phyloP scores from a whole-genome alignment of 2,888 invertebrate genomes.

The Amiota mariae region DNA sequence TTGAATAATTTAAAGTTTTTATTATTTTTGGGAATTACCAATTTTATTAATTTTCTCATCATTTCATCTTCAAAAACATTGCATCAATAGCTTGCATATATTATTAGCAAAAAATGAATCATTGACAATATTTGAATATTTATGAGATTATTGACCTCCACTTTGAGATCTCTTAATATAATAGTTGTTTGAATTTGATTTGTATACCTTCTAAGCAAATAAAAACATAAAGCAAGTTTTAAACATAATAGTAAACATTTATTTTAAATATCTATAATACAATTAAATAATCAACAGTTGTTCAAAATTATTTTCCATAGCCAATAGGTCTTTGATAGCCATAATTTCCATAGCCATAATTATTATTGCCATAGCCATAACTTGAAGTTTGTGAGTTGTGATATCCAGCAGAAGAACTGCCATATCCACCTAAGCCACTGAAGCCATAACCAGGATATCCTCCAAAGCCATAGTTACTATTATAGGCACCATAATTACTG shows the following conservation, averaged over 20 bases:
- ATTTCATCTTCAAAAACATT: too few species aligned
- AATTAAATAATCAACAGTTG: not conserved
- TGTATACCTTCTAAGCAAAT: conserved; percentile 45
- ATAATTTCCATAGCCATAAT: conserved; percentile 12
- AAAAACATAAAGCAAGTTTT: conserved; percentile 53
- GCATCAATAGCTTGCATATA: too few species aligned
- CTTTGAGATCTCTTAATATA: conserved; percentile 1
- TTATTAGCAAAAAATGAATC: conserved; percentile 46
- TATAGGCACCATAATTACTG: conserved; percentile 38
- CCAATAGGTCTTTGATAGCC: conserved; percentile 21
- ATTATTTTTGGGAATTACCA: too few species aligned
- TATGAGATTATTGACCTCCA: conserved; percentile 61
- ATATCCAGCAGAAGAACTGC: conserved; percentile 33
- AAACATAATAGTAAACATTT: conserved; percentile 39
- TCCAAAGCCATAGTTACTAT: conserved; percentile 40
- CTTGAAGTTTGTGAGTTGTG: not conserved
- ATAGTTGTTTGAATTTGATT: not conserved
- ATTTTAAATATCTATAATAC: not conserved
- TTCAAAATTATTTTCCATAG: conserved; percentile 6
- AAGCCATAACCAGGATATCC: conserved; percentile 37
- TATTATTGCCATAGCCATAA: conserved; percentile 4
- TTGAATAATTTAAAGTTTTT: too few species aligned
- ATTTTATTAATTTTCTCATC: too few species aligned
- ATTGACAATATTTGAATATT: conserved; percentile 55
- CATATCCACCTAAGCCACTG: conserved; percentile 39